Base-by-base conservation (phyloP, 2,113 vertebrate species). In the Thunnus thynnus region DNA sequence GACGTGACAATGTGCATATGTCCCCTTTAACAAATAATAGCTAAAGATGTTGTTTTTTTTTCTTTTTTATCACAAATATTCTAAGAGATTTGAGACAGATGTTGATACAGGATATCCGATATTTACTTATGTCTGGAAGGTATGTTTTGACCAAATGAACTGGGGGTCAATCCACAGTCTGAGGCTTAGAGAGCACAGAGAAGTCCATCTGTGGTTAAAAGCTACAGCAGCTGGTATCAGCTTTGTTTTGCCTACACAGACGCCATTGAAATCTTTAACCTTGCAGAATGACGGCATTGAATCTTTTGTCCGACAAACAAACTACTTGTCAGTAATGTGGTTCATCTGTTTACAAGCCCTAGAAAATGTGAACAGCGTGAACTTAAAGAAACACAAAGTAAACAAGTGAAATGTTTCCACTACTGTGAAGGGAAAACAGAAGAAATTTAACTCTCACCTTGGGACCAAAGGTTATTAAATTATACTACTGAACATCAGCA, bases 231-330 rank as follows among this genome's bases (percentile, higher is more conserved):
- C 41, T 44, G 46, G 67, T 79, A 55, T 44, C 16, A 2, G 54
- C 7, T 70, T 75, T 78, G 73, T 85, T 89, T 81, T 51, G 60
- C n/a, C 47, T 47, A 10, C 14, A 1, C 64, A 8, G 79, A 72
- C 69, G 66, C 78, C 75, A 61, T 27, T 22, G 51, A 82, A 65
- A 84, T 70, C 58, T 79, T 54, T 74, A 36, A 80, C 60, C 79
- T 72, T 71, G 78, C 8, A 50, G 17, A 10, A 72, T 11, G 5
- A 78, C 13, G 72, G 14, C 75, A 51, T 5, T 3, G n/a, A 51
- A 52, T 41, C 41, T 5, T 22, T 5, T 48, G 4, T 58, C 41
- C 11, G 18, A 27, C 25, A 61, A 57, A 72, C 36, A 74, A 46
- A 51, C n/a, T 56, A 32, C 13, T 55, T 52, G 10, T 20, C 2